Evolutionary conservation across 2,797 vertebrate genomes (phyloP), one percentile per base, ranked within the genome.

Genomic region (Hafferia zeledoni): DNA sequence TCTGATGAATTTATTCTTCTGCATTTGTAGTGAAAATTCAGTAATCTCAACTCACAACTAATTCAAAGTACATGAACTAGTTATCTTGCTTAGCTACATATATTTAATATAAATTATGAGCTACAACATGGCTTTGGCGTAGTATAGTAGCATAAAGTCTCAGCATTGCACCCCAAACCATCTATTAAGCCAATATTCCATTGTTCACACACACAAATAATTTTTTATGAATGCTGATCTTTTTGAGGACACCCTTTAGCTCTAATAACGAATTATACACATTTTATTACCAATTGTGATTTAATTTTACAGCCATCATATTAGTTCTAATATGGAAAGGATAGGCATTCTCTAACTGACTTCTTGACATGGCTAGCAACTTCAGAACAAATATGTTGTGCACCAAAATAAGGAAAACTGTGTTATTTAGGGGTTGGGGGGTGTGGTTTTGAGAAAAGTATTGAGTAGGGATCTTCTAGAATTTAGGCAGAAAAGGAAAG

Each of bases 181-280:
- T 86, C 81, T 86, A 18, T 93, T 86, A 39, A 93, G 60, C 67
- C 60, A 87, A 72, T 92, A 94, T 90, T 93, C 74, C 56, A 68
- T 74, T 83, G 76, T 89, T 82, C 76, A 59, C 14, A 71, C 14
- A 71, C 25, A n/a, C 5, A 70, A 59, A 59, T 35, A 46, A n/a
- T 33, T 67, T 76, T 76, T 61, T 56, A 61, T 82, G 37, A 61
- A 61, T 14, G 5, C 12, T 77, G 43, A 56, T n/a, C 8, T 77
- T 61, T 72, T 11, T 27, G 77, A 52, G 19, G 14, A 61, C 30
- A 56, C 61, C 8, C 28, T 35, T 59, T 87, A 80, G 33, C 53
- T 91, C 86, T 72, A 70, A 44, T 35, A 82, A 83, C 86, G 50
- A 72, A 82, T 85, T 81, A 49, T 57, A 33, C 4, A 35, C 6